Percentiles rank a stretch among this genome's conserved stretches.
phyloP scores from a whole-genome alignment of 2,888 invertebrate genomes.

The Diadromus collaris region DNA sequence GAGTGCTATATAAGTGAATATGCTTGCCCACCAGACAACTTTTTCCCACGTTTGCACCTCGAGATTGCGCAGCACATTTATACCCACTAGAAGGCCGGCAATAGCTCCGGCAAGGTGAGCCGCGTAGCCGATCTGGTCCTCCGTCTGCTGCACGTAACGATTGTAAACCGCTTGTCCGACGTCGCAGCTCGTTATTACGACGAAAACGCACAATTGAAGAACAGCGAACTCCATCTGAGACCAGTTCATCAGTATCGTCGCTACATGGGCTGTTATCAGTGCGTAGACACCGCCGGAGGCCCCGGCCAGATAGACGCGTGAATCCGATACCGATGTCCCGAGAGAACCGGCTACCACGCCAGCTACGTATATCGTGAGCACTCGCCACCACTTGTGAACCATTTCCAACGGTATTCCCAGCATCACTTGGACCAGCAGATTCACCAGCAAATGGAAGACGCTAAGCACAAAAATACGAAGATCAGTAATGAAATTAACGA shows the following conservation, averaged over 20 bases:
- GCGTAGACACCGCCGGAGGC: constrained; percentile 98
- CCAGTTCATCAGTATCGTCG: constrained; percentile 98
- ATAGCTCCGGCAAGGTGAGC: constrained; percentile 96
- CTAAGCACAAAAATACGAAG: constrained; percentile 80
- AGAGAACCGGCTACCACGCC: constrained; percentile 93
- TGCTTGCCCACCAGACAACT: constrained; percentile 90
- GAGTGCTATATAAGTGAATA: constrained; percentile 86
- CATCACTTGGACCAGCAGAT: constrained; percentile 94
- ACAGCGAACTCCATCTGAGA: constrained; percentile 97
- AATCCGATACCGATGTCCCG: constrained; percentile 91
- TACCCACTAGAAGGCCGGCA: constrained; percentile 92
- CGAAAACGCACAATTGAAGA: constrained; percentile 90
- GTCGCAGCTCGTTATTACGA: constrained; percentile 91
- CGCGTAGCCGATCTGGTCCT: constrained; percentile 94
- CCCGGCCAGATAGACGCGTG: constrained; percentile 91
- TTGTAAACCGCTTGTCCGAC: constrained; percentile 95
- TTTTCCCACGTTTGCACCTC: constrained; percentile 91
- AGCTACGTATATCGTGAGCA: constrained; percentile 90
- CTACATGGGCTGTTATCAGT: constrained; percentile 95
- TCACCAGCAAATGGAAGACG: constrained; percentile 93
- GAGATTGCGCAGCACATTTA: constrained; percentile 92
- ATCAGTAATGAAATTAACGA: constrained; percentile 19
- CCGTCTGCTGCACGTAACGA: constrained; percentile 86
- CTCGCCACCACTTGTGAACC: constrained; percentile 98
- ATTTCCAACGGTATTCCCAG: constrained; percentile 97